Evolutionary conservation across 1,140 invertebrate species (phyloP).

Genomic region (Eriocheir sinensis): DNA sequence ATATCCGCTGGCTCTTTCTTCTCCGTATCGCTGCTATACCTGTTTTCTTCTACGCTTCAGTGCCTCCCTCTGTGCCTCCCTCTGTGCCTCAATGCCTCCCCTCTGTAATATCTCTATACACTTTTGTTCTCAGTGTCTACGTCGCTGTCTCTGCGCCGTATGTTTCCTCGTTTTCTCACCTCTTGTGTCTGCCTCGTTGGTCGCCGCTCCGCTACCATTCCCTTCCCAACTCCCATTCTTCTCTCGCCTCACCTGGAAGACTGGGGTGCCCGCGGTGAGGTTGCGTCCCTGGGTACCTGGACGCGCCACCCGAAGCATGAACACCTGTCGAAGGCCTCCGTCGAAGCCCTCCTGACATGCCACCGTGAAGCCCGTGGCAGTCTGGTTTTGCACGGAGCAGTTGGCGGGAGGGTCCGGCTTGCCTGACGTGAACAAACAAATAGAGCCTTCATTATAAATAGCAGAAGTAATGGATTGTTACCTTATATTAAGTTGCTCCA

Average conservation of each 20-base stretch:
- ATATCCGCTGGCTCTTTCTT: too few species aligned
- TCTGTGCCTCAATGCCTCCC: too few species aligned
- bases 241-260: slow-evolving; percentile 71
- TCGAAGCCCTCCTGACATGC: slow-evolving; percentile 90
- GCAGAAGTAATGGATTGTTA: background rate
- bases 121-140: too few species aligned
- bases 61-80: too few species aligned
- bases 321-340: slow-evolving; percentile 91
- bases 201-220: too few species aligned
- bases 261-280: slow-evolving; percentile 73
- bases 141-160: too few species aligned
- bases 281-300: slow-evolving; percentile 69
- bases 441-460: background rate
- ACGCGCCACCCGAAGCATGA: slow-evolving; percentile 90
- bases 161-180: too few species aligned
- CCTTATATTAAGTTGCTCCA: too few species aligned
- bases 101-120: too few species aligned
- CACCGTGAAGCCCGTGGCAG: slow-evolving; percentile 90
- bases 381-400: slow-evolving; percentile 92
- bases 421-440: slow-evolving; percentile 83
- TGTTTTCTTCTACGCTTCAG: too few species aligned
- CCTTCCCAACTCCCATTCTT: background rate
- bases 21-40: too few species aligned
- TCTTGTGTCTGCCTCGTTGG: too few species aligned
- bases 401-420: slow-evolving; percentile 92